Evolutionary conservation across 2,113 vertebrate genomes (phyloP), one percentile per base, ranked within the genome.

Genomic region (Ornithorhynchus anatinus): DNA sequence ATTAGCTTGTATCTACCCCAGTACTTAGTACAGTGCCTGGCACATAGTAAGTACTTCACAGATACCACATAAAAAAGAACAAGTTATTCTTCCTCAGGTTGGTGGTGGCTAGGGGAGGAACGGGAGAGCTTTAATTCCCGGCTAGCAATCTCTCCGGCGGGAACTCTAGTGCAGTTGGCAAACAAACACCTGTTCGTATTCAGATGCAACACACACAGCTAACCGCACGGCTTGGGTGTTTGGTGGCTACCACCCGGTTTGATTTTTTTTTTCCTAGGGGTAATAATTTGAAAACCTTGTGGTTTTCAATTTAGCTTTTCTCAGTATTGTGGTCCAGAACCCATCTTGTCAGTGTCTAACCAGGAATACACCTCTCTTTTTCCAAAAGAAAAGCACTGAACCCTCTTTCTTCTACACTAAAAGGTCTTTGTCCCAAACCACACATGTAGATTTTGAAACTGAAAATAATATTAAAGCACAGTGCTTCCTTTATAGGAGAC

Each of bases 391-490:
- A 80, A 92, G 91, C 82, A 91, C 87, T 91, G 88, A 87, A 43
- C 84, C 86, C 84, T 92, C 88, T 91, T 85, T 92, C 85, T 88
- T 88, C 81, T 81, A 88, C 75, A 93, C 91, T 92, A 91, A 93
- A 94, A 90, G 90, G 81, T 89, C 91, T 92, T 93, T 94, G 93
- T 93, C 91, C 59, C 76, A 86, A 93, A 89, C 93, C 93, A 94
- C 92, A 92, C 92, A 92, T 90, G 91, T 92, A 84, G 91, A 89
- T 91, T 89, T 92, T 84, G n/a, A 89, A 91, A 89, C 89, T 89
- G 89, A 90, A 90, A 92, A 91, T 91, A 89, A 90, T 89, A 86
- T 90, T 89, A 90, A 90, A 91, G 86, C 90, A 93, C 92, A 93
- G 91, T 83, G 88, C 88, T 92, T 84, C 86, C 91, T 92, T 93